Percentiles rank a stretch among this genome's conserved stretches.
These are phyloP conservation scores for Musca vetustissima DNA, from an alignment of 1,140 invertebrate genomes.

Conservation along the genomic window DNA sequence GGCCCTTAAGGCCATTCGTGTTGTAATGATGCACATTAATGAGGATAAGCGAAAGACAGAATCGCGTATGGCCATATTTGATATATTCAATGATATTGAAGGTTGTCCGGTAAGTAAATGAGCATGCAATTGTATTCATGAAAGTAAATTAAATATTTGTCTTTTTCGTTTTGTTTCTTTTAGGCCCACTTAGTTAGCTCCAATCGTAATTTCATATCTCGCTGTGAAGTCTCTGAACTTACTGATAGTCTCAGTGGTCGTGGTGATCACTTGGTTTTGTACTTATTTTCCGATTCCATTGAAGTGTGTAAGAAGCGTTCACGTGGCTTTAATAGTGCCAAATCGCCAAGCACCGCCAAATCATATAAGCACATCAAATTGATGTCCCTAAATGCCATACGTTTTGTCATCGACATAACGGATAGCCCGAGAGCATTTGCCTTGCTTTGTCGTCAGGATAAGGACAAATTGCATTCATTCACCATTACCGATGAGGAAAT, in stretches of 20 bases:
- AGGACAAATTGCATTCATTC: slow-evolving; percentile 87
- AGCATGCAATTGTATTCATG: neutral
- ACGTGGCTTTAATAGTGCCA: slow-evolving; percentile 70
- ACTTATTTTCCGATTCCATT: slow-evolving; percentile 91
- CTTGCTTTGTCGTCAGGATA: slow-evolving; percentile 77
- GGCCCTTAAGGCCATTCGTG: slow-evolving; percentile 83
- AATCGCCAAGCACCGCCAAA: slow-evolving; percentile 71
- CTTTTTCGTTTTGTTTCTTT: slow-evolving; percentile 39
- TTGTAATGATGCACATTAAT: slow-evolving; percentile 95
- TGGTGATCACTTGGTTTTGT: slow-evolving; percentile 84
- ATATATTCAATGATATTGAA: slow-evolving; percentile 97
- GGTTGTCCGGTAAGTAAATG: slow-evolving; percentile 82
- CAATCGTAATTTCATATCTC: slow-evolving; percentile 83
- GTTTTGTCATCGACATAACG: slow-evolving; percentile 81
- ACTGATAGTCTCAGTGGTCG: slow-evolving; percentile 82
- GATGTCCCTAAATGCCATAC: slow-evolving; percentile 83
- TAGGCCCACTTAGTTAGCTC: slow-evolving; percentile 87
- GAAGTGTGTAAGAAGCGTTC: slow-evolving; percentile 89
- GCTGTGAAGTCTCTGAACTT: slow-evolving; percentile 87
- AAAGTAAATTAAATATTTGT: slow-evolving; percentile 2
- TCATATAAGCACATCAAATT: slow-evolving; percentile 90
- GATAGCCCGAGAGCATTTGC: slow-evolving; percentile 89
- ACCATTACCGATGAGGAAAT: slow-evolving; percentile 77
- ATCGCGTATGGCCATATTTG: slow-evolving; percentile 92
- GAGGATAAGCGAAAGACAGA: slow-evolving; percentile 96